Evolutionary conservation across 2,888 invertebrate genomes (phyloP), one percentile per base, ranked within the genome.

Genomic region (Dryobota labecula): DNA sequence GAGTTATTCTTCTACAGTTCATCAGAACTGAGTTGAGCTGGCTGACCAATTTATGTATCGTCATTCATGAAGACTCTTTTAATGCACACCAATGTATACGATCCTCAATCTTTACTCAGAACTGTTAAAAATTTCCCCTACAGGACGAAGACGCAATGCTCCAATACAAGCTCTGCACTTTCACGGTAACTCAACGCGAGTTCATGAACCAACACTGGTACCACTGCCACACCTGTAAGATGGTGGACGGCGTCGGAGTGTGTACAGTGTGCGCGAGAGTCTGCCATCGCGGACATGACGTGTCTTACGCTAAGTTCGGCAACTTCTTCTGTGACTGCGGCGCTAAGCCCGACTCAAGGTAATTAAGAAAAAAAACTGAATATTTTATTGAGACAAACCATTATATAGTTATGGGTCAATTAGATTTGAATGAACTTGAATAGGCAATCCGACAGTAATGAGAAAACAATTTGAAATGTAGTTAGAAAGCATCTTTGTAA

Each of bases 271-370:
- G 99, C 95, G 99, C 99, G 0, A 97, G 99, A 68, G 99, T 99
- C 13, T 99, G 99, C 90, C 99, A 99, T 92, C 97, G 98, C 83
- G 99, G 98, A 0, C 99, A 99, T 91, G 99, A 99, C 92, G 98
- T 99, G 1, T 95, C 99, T 8, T 99, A 99, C 91, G 99, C 99
- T 65, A 99, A 99, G 93, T 99, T 98, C 91, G 99, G 99, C 1
- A 99, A 99, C 90, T 99, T 99, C 96, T 99, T 99, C 96, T 99
- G 99, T 90, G 99, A 99, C 93, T 99, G 99, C 91, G 99, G 99
- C 3, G 99, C 99, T 1, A 99, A 99, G 91, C 98, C 99, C 64
- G 99, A 99, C 67, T 95, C 95, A 0, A 96, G 96, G 96, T 96
- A 71, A 79, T 38, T 41, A 20, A n/a, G n/a, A n/a, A 49, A 11